Evolutionary conservation across 2,888 invertebrate genomes (phyloP), one percentile per base, ranked within the genome.

Genomic region (Heteromurus nitidus): DNA sequence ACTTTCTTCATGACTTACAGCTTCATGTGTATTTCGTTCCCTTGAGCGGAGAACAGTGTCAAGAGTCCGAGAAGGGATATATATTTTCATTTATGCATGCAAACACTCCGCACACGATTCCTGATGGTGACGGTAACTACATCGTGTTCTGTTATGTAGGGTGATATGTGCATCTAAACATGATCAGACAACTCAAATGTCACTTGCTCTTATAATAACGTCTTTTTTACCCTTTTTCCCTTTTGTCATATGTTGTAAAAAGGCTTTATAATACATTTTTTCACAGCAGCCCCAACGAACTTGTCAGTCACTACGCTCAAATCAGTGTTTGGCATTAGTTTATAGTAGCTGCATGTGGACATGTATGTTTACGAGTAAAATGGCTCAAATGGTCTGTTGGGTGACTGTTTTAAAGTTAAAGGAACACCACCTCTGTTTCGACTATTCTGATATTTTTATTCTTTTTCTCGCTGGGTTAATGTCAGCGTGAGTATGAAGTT

Each of bases 1-100:
- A 79, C 84, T 82, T 84, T 84, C 83, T 82, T 82, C 84, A 76
- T 24, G 13, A 31, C 72, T 42, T 31, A 47, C 53, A 69, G 31
- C 42, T 55, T 24, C 64, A 42, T 64, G 36, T 53, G 22, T 36
- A 62, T 60, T 31, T n/a, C 13, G 42, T 22, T 11, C 65, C 31
- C 62, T 44, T 60, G 69, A 30, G 31, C 77, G 62, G 18, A 36
- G 18, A 67, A 55, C 67, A 75, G 55, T 65, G 75, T 65, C 75
- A 67, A 24, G 69, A 30, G 47, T 69, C 50, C 53, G 64, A 36
- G n/a, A n/a, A n/a, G n/a, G n/a, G n/a, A 64, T 22, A 20, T n/a
- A 53, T 53, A 53, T 53, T 53, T 36, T 36, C 36, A 36, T 36
- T 36, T 36, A 36, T 53, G 5, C n/a, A n/a, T n/a, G n/a, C n/a